These are phyloP conservation scores for Coelopa pilipes DNA, from an alignment of 2,888 invertebrate genomes.

Conservation along the genomic window DNA sequence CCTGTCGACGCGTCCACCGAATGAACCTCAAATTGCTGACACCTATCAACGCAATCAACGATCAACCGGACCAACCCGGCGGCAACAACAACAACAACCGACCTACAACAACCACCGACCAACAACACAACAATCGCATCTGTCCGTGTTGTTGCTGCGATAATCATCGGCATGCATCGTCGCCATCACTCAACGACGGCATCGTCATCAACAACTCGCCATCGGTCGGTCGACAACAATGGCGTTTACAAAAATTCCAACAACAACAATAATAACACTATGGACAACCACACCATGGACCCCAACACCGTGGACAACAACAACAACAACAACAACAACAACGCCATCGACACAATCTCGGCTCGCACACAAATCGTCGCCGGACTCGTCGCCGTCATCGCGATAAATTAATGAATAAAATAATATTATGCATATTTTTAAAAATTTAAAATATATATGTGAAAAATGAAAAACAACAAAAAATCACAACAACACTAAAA, in stretches of 20 bases:
- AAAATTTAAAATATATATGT: slow-evolving; percentile 6
- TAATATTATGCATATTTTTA: slow-evolving; percentile 9
- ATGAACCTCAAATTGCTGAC: slow-evolving; percentile 40
- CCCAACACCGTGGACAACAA: too few species aligned
- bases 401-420: neutral
- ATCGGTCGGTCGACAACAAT: neutral
- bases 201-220: slow-evolving; percentile 1
- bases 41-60: slow-evolving; percentile 41
- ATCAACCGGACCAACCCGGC: slow-evolving; percentile 19
- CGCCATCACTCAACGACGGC: neutral
- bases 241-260: neutral
- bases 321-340: too few species aligned
- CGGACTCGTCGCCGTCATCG: too few species aligned
- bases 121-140: slow-evolving; percentile 1
- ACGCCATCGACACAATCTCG: too few species aligned
- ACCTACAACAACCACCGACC: slow-evolving; percentile 5
- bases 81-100: slow-evolving; percentile 37
- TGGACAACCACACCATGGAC: too few species aligned
- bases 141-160: neutral
- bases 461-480: neutral
- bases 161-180: slow-evolving; percentile 7
- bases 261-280: too few species aligned
- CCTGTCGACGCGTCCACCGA: slow-evolving; percentile 14
- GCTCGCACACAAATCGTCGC: too few species aligned
- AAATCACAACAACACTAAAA: neutral